Conservation (phyloP, 2,797 vertebrate species). For the Astyanax mexicanus region DNA sequence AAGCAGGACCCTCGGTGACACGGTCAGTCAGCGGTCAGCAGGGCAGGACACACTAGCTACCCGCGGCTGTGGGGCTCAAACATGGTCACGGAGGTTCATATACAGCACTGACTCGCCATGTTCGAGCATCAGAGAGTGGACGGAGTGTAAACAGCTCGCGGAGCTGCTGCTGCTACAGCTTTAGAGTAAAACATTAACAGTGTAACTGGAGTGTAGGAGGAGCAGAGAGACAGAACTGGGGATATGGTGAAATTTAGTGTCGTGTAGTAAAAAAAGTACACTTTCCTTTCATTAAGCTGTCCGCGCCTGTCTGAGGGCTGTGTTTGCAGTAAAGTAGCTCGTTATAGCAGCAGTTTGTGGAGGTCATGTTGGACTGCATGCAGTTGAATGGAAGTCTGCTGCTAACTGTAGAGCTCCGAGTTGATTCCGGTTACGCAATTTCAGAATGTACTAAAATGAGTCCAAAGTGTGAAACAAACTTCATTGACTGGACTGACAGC, state of each 20-base stretch:
- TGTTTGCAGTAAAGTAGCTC: background rate
- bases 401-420: background rate
- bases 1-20: background rate
- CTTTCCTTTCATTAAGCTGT: background rate
- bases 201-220: background rate
- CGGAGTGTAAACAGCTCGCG: background rate
- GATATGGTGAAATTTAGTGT: background rate
- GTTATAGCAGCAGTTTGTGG: background rate
- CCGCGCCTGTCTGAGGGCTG: background rate
- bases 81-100: too few relatives aligned
- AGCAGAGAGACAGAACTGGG: background rate
- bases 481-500: too few relatives aligned
- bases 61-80: background rate
- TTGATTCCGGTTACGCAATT: background rate
- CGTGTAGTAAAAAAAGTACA: background rate
- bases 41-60: background rate
- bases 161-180: too few relatives aligned
- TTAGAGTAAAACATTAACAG: too few relatives aligned
- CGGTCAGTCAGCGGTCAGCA: background rate
- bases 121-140: background rate
- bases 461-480: too few relatives aligned
- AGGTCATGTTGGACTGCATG: background rate
- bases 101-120: background rate
- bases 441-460: too few relatives aligned
- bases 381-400: background rate